phyloP scores from a whole-genome alignment of 2,113 vertebrate genomes.

The Hiodon alosoides region DNA sequence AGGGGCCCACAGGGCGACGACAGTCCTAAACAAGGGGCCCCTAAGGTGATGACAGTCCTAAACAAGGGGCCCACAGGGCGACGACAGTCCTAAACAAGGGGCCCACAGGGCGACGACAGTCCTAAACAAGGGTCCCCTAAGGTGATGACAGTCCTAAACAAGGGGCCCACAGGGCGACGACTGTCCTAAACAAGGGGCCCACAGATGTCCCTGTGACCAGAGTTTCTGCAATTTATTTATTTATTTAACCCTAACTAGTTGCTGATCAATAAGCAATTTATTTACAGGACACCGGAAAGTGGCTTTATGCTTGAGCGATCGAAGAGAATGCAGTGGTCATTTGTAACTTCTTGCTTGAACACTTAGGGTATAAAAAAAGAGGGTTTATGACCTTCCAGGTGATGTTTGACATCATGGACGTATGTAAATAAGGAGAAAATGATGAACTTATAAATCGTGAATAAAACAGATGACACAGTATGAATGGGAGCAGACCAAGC shows the following conservation, averaged over 20 bases:
- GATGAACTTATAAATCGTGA: background rate
- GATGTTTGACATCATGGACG: background rate
- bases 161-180: no score
- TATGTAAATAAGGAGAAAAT: slow-evolving; percentile 4
- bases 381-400: no score
- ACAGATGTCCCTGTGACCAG: slow-evolving; percentile 25
- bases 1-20: no score
- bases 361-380: background rate
- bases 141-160: no score
- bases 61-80: no score
- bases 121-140: no score
- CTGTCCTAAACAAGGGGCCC: no score
- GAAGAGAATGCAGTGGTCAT: slow-evolving; percentile 40
- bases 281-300: slow-evolving; percentile 50
- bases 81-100: no score
- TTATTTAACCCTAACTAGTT: slow-evolving; percentile 52
- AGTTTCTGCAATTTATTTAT: slow-evolving; percentile 48
- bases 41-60: no score
- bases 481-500: no score
- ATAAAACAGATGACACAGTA: background rate
- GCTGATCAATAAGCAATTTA: slow-evolving; percentile 70
- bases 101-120: no score
- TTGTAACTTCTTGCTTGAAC: slow-evolving; percentile 29
- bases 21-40: no score
- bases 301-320: slow-evolving; percentile 42